Conservation (phyloP, 2,113 vertebrate genomes). For the Pardalotus punctatus region DNA sequence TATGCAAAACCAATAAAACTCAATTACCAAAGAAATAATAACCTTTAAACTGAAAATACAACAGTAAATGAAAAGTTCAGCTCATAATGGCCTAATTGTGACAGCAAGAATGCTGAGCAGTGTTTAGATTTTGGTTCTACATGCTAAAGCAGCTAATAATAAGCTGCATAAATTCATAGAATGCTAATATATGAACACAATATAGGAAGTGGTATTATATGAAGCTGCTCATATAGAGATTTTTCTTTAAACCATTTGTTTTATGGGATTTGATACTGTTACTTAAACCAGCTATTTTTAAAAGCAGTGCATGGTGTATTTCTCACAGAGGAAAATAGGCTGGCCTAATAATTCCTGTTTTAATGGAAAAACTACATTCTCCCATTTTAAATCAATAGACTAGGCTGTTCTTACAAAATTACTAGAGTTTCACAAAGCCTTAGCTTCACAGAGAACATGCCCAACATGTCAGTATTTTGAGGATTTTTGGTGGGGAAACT, state of each 20-base stretch:
- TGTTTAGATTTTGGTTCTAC: background rate
- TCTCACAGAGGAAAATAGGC: background rate
- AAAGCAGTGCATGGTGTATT: background rate
- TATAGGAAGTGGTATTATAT: background rate
- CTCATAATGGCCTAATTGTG: background rate
- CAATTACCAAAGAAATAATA: constrained; percentile 38
- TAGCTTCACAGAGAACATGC: background rate
- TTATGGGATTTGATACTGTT: background rate
- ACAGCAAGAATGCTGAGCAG: background rate
- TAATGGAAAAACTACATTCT: background rate
- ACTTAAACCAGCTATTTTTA: background rate
- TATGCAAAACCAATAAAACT: constrained; percentile 22
- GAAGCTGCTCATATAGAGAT: background rate
- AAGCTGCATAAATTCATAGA: background rate
- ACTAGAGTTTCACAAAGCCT: background rate
- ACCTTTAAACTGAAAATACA: constrained; percentile 43
- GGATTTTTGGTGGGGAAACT: background rate
- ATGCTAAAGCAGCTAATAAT: background rate
- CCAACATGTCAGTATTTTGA: background rate
- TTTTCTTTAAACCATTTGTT: background rate
- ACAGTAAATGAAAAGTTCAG: constrained; percentile 16
- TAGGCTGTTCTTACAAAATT: background rate
- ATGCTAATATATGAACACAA: background rate
- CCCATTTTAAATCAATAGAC: background rate
- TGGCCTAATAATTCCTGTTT: background rate